Evolutionary conservation across 2,888 invertebrate species (phyloP).

Genomic region (Chirona hameri): DNA sequence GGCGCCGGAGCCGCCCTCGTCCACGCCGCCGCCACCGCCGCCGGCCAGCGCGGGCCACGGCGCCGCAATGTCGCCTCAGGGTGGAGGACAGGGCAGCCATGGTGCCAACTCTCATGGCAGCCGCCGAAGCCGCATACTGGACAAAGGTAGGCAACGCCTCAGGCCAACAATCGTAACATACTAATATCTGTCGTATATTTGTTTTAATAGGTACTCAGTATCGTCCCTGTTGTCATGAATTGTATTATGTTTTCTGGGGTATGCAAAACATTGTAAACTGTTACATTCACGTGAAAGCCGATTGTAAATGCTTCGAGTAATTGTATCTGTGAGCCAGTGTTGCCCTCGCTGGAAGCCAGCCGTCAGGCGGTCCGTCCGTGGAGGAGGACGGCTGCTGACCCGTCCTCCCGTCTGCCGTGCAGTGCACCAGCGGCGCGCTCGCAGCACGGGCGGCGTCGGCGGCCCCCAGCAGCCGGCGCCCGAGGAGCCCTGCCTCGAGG

Average conservation of each 20-base stretch:
- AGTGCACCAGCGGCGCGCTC: not conserved
- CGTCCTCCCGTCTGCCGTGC: not conserved
- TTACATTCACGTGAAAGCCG: no score
- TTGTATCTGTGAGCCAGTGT: no score
- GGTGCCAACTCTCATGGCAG: not conserved
- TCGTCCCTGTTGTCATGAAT: no score
- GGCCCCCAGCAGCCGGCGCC: not conserved
- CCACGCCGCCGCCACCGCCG: not conserved
- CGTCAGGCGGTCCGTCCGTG: not conserved
- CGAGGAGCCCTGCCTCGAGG: not conserved
- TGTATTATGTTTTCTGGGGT: no score
- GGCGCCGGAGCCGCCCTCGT: constrained; percentile 30
- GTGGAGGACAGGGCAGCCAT: no score
- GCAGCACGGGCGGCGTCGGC: not conserved
- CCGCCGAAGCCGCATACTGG: constrained; percentile 10
- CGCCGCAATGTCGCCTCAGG: not conserved
- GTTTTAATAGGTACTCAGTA: no score
- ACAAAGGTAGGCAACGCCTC: not conserved
- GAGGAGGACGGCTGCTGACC: no score
- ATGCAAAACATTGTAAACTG: no score
- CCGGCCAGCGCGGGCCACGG: not conserved
- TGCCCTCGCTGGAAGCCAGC: no score
- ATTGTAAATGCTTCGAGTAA: no score
- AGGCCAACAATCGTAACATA: no score
- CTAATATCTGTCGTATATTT: no score